Evolutionary conservation across 2,888 invertebrate species (phyloP), one percentile per base, ranked within the genome.

Genomic region (Hirtodrosophila trivittata): DNA sequence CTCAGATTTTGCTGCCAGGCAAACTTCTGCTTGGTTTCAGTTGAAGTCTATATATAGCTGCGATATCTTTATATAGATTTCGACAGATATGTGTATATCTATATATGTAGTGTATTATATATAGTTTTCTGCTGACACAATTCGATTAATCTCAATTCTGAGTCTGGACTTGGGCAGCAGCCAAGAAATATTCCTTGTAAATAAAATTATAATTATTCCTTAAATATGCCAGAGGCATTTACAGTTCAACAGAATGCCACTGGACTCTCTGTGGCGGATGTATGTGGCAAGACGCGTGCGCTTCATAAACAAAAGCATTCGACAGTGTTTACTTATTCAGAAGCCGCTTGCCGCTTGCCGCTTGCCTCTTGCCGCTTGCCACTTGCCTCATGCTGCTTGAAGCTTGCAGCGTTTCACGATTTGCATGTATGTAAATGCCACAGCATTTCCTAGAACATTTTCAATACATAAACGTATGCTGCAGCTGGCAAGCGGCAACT

Each of bases 401-500:
- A 5, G 30, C 9, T 12, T 10, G 33, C 9, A 4, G 18, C 41
- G 71, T 12, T 51, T 60, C 62, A 62, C 43, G 60, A 42, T 54
- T 60, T 55, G n/a, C n/a, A n/a, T 55, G 42, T 13, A n/a, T 43
- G 46, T 57, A 45, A 57, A 56, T 68, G 68, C 69, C 68, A 58
- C 45, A 38, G 35, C 35, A 62, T 74, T 77, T 77, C 77, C 75
- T 51, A 74, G 77, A 77, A 77, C 30, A 60, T 64, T 38, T 43
- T 35, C 60, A 59, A 54, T 51, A 55, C 33, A 33, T n/a, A n/a
- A n/a, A n/a, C n/a, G n/a, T n/a, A n/a, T n/a, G 33, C 33, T 12
- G 33, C 73, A 73, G 68, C 72, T 71, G 63, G 58, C 54, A 49
- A 49, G 35, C 25, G 37, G 52, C 52, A 43, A 10, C 9, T 12